Evolutionary conservation across 1,140 invertebrate species (phyloP).

Genomic region (Delia radicum): DNA sequence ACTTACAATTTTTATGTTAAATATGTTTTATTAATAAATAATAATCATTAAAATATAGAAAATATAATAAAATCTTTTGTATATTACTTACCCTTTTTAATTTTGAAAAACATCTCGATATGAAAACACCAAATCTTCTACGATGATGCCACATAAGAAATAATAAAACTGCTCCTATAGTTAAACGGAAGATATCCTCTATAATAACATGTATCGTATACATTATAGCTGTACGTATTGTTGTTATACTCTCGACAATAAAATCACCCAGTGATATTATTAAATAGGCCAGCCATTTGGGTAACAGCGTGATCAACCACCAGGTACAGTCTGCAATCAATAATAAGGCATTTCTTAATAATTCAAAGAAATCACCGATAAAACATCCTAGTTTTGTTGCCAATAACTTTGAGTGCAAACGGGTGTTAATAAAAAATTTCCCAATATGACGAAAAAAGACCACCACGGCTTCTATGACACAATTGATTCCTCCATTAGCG

Average conservation of each 20-base stretch:
- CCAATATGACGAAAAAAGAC: neutral
- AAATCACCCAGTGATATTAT: neutral
- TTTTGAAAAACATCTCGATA: neutral
- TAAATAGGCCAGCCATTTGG: neutral
- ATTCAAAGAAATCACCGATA: neutral
- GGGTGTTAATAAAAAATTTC: slow-evolving; percentile 13
- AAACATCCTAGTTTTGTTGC: neutral
- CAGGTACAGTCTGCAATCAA: slow-evolving; percentile 18
- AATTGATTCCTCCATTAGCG: neutral
- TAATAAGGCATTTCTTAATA: neutral
- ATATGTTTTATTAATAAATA: too few relatives aligned
- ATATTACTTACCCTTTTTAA: neutral
- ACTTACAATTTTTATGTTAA: too few relatives aligned
- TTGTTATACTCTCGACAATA: neutral
- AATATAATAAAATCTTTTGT: neutral
- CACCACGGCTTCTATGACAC: neutral
- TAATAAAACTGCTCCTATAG: neutral
- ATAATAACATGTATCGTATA: neutral
- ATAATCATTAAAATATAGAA: neutral
- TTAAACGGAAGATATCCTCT: slow-evolving; percentile 18
- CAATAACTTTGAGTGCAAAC: slow-evolving; percentile 5
- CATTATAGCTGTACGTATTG: neutral
- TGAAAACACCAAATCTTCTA: neutral
- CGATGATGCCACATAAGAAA: neutral
- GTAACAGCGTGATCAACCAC: slow-evolving; percentile 11